phyloP scores from a whole-genome alignment of 2,888 invertebrate species.

The Taenaris catops region DNA sequence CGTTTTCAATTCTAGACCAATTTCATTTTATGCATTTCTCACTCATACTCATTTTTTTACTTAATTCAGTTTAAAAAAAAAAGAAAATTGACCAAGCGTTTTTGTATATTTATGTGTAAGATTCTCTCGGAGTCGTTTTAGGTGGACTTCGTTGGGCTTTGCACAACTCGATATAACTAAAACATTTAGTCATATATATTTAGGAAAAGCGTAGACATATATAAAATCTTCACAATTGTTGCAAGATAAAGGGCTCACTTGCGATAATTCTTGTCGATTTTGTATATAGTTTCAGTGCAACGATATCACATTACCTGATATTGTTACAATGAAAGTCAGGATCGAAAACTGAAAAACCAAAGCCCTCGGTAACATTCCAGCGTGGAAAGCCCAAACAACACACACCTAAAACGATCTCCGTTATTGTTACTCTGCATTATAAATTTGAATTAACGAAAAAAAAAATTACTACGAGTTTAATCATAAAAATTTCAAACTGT shows the following conservation, averaged over 20 bases:
- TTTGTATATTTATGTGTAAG: slow-evolving; percentile 52
- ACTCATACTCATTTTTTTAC: slow-evolving; percentile 34
- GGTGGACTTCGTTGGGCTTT: slow-evolving; percentile 29
- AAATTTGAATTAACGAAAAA: slow-evolving; percentile 26
- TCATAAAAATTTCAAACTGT: slow-evolving; percentile 37
- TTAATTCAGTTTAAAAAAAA: slow-evolving; percentile 30
- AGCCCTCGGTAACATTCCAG: slow-evolving; percentile 16
- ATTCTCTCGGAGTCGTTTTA: slow-evolving; percentile 31
- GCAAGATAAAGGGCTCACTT: slow-evolving; percentile 59
- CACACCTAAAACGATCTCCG: slow-evolving; percentile 29
- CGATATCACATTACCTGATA: slow-evolving; percentile 9
- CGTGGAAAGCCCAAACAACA: slow-evolving; percentile 21
- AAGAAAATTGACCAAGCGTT: slow-evolving; percentile 57
- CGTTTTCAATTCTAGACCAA: slow-evolving; percentile 43
- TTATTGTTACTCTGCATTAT: slow-evolving; percentile 55
- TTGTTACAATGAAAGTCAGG: slow-evolving; percentile 29
- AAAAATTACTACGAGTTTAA: no score
- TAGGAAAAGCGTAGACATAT: slow-evolving; percentile 33
- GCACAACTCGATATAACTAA: slow-evolving; percentile 26
- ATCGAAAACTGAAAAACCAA: slow-evolving; percentile 22
- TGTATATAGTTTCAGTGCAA: slow-evolving; percentile 36
- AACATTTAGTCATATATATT: no score
- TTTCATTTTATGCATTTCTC: slow-evolving; percentile 34
- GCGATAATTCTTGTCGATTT: slow-evolving; percentile 45
- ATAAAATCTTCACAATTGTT: slow-evolving; percentile 46